Base-by-base conservation (phyloP, 37 sponge, comb jelly and placozoan species). In the Lycopodina hypogea region DNA sequence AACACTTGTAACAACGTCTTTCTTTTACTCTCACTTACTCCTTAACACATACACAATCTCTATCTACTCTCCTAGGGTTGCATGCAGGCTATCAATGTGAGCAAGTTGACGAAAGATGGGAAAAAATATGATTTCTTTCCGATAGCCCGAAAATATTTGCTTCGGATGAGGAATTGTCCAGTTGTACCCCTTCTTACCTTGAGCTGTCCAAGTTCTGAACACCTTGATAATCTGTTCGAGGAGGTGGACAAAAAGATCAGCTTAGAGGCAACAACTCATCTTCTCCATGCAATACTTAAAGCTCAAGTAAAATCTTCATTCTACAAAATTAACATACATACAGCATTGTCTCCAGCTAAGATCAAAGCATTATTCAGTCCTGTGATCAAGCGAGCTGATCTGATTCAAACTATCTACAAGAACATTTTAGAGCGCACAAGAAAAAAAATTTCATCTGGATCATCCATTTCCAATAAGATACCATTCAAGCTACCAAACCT, bases 321-420 rank as follows among this genome's bases (percentile, higher is more conserved):
- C 71, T 75, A 86, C 79, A 90, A 90, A 69, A 65, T 90, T 33
- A 90, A 86, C n/a, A 78, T 90, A 6, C 91, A 90, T 68, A 79
- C 91, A 41, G 91, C 93, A 51, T 42, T 92, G 72, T 84, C 89
- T 1, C 93, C 93, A 22, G 69, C 68, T n/a, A 79, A 92, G 15
- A 92, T 92, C 56, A 62, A 56, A 71, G 39, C 36, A 32, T 42
- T 68, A 23, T 84, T 92, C 40, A 8, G 63, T 11, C 78, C 81
- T 21, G 79, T 79, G 12, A 65, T 92, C 69, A 28, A 76, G 15
- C 82, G 81, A 63, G 93, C 89, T 36, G 56, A 75, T 6, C 19
- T 21, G 1, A 64, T 92, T 9, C 17, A 36, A 7, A 71, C 9
- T 1, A 78, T 78, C 23, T 81, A 48, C 42, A 48, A 76, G n/a